Base-by-base conservation (phyloP, 2,888 invertebrate species). In the Metacarcinus magister region DNA sequence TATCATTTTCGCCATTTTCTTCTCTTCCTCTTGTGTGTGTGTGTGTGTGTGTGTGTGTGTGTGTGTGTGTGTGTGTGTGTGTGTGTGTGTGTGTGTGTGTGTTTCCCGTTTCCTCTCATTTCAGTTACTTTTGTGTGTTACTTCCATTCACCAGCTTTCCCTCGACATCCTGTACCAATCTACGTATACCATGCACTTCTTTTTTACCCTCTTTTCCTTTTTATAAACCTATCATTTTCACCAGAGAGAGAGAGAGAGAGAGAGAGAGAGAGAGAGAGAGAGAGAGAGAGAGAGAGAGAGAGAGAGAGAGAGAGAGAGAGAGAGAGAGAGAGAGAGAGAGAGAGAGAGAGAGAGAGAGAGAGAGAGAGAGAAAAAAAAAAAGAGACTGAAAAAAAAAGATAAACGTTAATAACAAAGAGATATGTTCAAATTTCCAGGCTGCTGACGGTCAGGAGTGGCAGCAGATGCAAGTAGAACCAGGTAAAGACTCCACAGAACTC, bases 381-480 rank as follows among this genome's bases (percentile, higher is more conserved):
- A 28, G 32, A 87, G 39, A 32, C n/a, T n/a, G 13, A 16, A 16
- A 87, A 2, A 87, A 23, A 28, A 13, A 87, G 39, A 87, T 28
- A 13, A 39, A 16, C 2, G 8, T 39, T 32, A 39, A 16, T 87
- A 39, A 87, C 87, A 19, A 16, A 8, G 23, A n/a, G 13, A 32
- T 46, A 23, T 39, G n/a, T 75, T 28, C 43, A 2, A 93, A 32
- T 60, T 89, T 90, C 4, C 92, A 96, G 95, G 48, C 94, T 19
- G 67, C 67, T 10, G 94, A 92, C 8, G 43, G 94, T 10, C 13
- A 43, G 0, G 96, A 96, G 67, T 96, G 96, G 96, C 93, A 44
- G 91, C 60, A 93, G 39, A 67, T n/a, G 90, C n/a, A 13, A 5
- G 96, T 96, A 16, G 48, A 75, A 19, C 87, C 94, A 16, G 96